Base-by-base conservation (phyloP, 2,797 vertebrate genomes). In the Lutjanus argentimaculatus region DNA sequence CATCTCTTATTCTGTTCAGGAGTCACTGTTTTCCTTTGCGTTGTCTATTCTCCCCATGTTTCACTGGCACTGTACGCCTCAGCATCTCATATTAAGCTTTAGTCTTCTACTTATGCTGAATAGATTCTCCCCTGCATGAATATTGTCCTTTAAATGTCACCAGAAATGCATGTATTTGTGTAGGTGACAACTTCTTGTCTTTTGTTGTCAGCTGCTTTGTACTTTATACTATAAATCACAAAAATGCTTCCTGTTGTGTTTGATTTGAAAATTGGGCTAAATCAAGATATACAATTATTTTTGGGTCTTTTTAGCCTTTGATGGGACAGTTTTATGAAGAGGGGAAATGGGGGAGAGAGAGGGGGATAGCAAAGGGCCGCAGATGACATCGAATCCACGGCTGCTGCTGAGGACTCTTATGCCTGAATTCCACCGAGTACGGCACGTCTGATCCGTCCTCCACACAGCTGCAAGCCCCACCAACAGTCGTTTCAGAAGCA, bases 121-220 rank as follows among this genome's bases (percentile, higher is more conserved):
- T 21, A 57, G 22, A 21, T 69, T 49, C 21, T 25, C 30, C 49
- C 6, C 19, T 62, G 40, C 52, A 12, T n/a, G n/a, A 36, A 40
- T 59, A 36, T 36, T 42, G 53, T 61, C 65, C 68, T 42, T 15
- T 73, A 57, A 72, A 25, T 57, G n/a, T 43, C 65, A 62, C 43
- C 16, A 51, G 13, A 19, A 75, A 21, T 52, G 66, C 8, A 22
- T 2, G 30, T 3, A 52, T 65, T 58, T 65, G 17, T 51, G 22
- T 17, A 17, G 43, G 15, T 58, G 15, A 16, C 56, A 58, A 25
- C 43, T 4, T 48, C 2, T 48, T 63, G 25, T 22, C 45, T 51
- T 49, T 36, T 58, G 8, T 52, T 63, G 30, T 21, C 13, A 17
- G 14, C 48, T 14, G 11, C 45, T 48, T 11, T 25, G 7, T 15